Base-by-base conservation (phyloP, 2,888 invertebrate genomes). In the Troglohyphantes excavatus region DNA sequence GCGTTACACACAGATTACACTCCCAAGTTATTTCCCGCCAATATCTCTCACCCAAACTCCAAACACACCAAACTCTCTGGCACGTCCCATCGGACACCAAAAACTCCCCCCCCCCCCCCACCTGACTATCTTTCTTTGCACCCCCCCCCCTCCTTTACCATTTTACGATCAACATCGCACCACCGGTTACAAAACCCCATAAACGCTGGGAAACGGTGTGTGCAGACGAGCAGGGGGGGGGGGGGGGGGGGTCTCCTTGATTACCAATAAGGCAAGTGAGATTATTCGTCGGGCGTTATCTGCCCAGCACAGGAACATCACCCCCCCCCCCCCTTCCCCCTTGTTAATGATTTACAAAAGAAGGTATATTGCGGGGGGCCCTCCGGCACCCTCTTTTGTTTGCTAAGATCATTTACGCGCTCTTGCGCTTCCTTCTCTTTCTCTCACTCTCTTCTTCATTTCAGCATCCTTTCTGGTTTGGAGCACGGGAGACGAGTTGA, bases 341-440 rank as follows among this genome's bases (percentile, higher is more conserved):
- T 70, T 46, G 83, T 89, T 89, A 89, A 89, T 89, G 89, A 89
- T 89, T 89, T 83, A 89, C 89, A 89, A 89, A 89, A 88, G 88
- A 88, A 88, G 82, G 81, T 59, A 59, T n/a, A 59, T 43, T 23
- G 23, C 53, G 65, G 21, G 19, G 17, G 27, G 75, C 85, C 78
- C 59, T 39, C 43, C 67, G 53, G 53, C 53, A 53, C 76, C 68
- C 53, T 86, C 78, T 86, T 85, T 86, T 86, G 76, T 88, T 82
- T 87, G 72, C 33, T 33, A 53, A 75, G 88, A 88, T 88, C 82
- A 68, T 88, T 88, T 68, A 81, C 87, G 81, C 87, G 53, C 76
- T 67, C 85, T 86, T 85, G 75, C 75, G 75, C 76, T 78, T 83
- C 82, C 43, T 39, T 11, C 61, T 17, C 65, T 65, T 72, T 26